Evolutionary conservation across 2,888 invertebrate genomes (phyloP).

Genomic region (Emmelina monodactyla): DNA sequence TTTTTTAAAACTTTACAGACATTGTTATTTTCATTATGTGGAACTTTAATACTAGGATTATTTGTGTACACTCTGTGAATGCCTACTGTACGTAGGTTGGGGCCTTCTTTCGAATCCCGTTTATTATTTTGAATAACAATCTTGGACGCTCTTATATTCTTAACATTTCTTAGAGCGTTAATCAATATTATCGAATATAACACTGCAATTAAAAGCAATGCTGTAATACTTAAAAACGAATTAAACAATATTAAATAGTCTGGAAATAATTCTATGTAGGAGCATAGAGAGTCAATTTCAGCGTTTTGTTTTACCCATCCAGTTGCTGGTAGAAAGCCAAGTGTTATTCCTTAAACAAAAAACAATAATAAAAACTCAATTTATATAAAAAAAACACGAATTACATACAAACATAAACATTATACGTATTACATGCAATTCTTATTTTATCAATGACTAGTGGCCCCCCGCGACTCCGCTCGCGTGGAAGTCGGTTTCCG

Average conservation of each 20-base stretch:
- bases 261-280: slow-evolving; percentile 66
- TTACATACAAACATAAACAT: slow-evolving; percentile 13
- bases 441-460: too few relatives aligned
- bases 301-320: slow-evolving; percentile 57
- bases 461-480: too few relatives aligned
- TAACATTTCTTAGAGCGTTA: slow-evolving; percentile 59
- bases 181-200: slow-evolving; percentile 68
- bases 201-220: slow-evolving; percentile 44
- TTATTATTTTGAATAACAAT: slow-evolving; percentile 24
- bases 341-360: slow-evolving; percentile 44
- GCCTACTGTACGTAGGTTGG: slow-evolving; percentile 31
- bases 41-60: slow-evolving; percentile 14
- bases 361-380: slow-evolving; percentile 17
- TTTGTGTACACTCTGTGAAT: slow-evolving; percentile 32
- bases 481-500: too few relatives aligned
- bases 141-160: slow-evolving; percentile 28
- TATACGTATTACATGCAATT: too few relatives aligned
- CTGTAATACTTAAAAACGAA: slow-evolving; percentile 61
- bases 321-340: slow-evolving; percentile 68
- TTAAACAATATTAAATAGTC: slow-evolving; percentile 61
- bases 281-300: slow-evolving; percentile 36
- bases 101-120: slow-evolving; percentile 9
- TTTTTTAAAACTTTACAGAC: slow-evolving; percentile 23
- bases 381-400: slow-evolving; percentile 4
- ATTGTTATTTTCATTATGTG: slow-evolving; percentile 21